phyloP scores from a whole-genome alignment of 2,113 vertebrate species.

The Myrmophylax atrothorax region DNA sequence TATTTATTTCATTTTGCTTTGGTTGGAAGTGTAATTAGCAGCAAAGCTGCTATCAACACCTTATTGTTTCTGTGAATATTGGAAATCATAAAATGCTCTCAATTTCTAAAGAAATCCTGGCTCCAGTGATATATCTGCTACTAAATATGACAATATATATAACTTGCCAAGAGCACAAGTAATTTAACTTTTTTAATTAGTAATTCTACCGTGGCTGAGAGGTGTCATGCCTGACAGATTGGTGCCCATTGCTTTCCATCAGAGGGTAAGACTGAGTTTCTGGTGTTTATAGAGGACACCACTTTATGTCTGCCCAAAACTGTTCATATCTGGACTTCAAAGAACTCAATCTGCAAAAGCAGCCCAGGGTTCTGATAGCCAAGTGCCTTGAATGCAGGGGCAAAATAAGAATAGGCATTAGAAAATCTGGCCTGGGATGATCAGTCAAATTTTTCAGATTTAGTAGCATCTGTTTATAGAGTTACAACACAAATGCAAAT shows the following conservation, averaged over 20 bases:
- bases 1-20: slow-evolving; percentile 13
- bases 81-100: not conserved
- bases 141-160: not conserved
- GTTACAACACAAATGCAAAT: not conserved
- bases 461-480: not conserved
- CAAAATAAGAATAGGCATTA: not conserved
- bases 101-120: not conserved
- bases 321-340: not conserved
- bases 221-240: not conserved
- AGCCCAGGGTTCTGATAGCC: not conserved
- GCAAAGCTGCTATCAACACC: not conserved
- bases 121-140: not conserved
- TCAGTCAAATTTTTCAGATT: not conserved
- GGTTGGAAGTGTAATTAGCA: not conserved
- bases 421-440: not conserved
- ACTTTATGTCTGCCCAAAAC: not conserved
- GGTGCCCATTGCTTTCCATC: not conserved
- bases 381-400: not conserved
- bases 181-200: not conserved
- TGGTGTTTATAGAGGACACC: not conserved
- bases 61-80: not conserved
- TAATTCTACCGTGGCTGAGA: not conserved
- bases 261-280: not conserved
- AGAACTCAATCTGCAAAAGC: not conserved
- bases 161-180: not conserved